Evolutionary conservation across 2,888 invertebrate genomes (phyloP), one percentile per base, ranked within the genome.

Genomic region (Apamea sordens): DNA sequence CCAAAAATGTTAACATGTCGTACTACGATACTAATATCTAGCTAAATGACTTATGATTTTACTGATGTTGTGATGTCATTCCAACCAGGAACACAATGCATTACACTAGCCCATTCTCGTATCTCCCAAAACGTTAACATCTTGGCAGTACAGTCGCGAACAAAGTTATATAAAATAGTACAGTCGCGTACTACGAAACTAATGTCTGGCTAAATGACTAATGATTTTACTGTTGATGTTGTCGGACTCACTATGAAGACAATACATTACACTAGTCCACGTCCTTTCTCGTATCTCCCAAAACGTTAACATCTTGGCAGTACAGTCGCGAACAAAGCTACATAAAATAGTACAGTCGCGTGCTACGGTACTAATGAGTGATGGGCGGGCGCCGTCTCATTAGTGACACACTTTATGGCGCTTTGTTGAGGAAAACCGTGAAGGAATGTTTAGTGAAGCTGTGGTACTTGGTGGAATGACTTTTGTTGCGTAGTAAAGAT

Each of bases 331-430:
- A 75, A 81, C 76, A 80, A 53, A 79, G 80, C 80, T 50, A 70
- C 76, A 80, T 80, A 81, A 81, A 81, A 70, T 64, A 82, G 82
- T 82, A 82, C 82, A 82, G 85, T 78, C 75, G 85, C 79, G 85
- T 79, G 67, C 80, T 78, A 67, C 80, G 76, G 77, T 77, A 77
- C 85, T 88, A 88, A 89, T 89, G 89, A 89, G 84, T 86, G 89
- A 89, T 83, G 87, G 77, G 78, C 73, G 86, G 69, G 81, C 81
- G 74, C 73, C 83, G 86, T 82, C 88, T 90, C 89, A 90, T 90
- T 90, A 90, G 86, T 86, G 83, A 84, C 86, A 87, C 86, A 86
- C 88, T 90, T 89, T 86, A 80, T 78, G 75, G 72, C 81, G 69
- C 80, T 85, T 84, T 87, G 82, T 86, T 80, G 76, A 50, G 74